These are phyloP conservation scores for Anguilla anguilla DNA, from an alignment of 2,797 vertebrate species.

Conservation along the genomic window DNA sequence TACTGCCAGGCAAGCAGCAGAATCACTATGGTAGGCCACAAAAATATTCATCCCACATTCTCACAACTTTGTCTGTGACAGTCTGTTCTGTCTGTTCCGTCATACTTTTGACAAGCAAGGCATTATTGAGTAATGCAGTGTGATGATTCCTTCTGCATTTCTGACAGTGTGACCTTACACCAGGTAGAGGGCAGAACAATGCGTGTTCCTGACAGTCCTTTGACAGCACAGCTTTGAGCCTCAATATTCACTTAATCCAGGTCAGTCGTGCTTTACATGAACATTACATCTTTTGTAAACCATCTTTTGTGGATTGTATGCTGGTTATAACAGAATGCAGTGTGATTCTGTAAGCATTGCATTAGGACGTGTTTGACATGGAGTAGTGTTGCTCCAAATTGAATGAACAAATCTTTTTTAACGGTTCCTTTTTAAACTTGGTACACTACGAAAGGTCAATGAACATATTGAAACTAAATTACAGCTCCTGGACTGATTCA, in stretches of 20 bases:
- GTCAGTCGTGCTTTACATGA: slow-evolving; percentile 60
- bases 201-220: background rate
- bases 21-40: background rate
- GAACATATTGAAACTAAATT: too few relatives aligned
- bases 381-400: background rate
- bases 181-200: background rate
- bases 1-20: background rate
- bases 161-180: background rate
- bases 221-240: background rate
- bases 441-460: too few relatives aligned
- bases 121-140: background rate
- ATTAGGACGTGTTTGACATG: background rate
- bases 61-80: background rate
- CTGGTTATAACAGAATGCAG: background rate
- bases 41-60: background rate
- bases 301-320: background rate
- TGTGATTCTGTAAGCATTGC: background rate
- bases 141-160: background rate
- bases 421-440: too few relatives aligned
- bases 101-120: background rate
- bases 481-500: too few relatives aligned
- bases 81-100: background rate
- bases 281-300: slow-evolving; percentile 40
- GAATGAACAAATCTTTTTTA: too few relatives aligned
- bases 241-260: slow-evolving; percentile 57